Base-by-base conservation (phyloP, 2,888 invertebrate species). In the Chrysopilus asiliformis region DNA sequence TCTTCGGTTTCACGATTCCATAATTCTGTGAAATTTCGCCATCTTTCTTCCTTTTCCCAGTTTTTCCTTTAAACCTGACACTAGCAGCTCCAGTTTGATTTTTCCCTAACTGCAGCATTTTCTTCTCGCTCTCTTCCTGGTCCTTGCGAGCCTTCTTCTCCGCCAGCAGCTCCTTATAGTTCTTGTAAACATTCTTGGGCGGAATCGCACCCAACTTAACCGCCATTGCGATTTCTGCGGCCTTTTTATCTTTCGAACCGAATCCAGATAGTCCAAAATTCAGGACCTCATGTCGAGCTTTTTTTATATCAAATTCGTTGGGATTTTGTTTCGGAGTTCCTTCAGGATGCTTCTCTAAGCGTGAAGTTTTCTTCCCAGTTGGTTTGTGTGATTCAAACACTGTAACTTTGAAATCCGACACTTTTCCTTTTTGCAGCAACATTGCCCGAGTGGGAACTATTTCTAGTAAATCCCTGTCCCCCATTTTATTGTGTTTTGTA, bases 131-230 rank as follows among this genome's bases (percentile, higher is more conserved):
- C 13, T 58, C 56, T 18, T 66, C 64, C 35, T 61, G 59, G 15
- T 65, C 51, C 45, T 72, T 75, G 26, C 71, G 63, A 26, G 65
- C 65, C 51, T 72, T 72, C 33, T 68, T 71, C 48, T 76, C 73
- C 40, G 67, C 62, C 54, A 75, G 65, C 14, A 86, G 56, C 31
- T 71, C 70, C 58, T 84, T 85, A 52, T 86, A 86, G 57, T 86
- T 86, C 34, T 72, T 62, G 44, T 70, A 71, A 34, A 69, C 65
- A 19, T 71, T 74, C 56, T 76, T 81, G 0, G 76, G 77, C 4
- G 84, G 79, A 59, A 79, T 83, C 1, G 89, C 89, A 32, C 90
- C 90, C 53, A 91, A 70, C 57, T 79, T 80, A 20, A 90, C 71
- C 1, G 84, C 77, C 12, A 82, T 60, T 4, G 78, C 76, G 28